A percentile compares a stretch with the other conserved stretches of the same genome.
Conservation (phyloP, 2,113 vertebrate genomes). For the Elanoides forficatus region DNA sequence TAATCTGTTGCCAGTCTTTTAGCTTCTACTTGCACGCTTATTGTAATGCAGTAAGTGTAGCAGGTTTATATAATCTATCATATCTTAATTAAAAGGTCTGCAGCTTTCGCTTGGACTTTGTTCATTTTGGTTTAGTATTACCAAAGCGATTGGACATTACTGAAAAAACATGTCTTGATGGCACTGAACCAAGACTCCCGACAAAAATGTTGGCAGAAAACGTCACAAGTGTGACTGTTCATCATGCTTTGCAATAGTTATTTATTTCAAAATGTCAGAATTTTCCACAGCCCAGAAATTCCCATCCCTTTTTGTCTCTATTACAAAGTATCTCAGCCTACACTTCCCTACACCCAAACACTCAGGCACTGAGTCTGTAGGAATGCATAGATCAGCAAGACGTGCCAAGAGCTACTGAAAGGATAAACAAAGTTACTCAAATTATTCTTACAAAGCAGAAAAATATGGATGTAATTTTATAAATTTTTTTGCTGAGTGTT, state of each 20-base stretch:
- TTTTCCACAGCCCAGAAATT: conserved; percentile 36
- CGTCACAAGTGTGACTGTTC: conserved; percentile 29
- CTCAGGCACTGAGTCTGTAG: background rate
- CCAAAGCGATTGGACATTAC: conserved; percentile 28
- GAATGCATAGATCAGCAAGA: conserved; percentile 38
- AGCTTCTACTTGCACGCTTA: background rate
- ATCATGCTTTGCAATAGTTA: conserved; percentile 21
- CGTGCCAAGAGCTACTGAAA: background rate
- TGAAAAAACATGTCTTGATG: conserved; percentile 47
- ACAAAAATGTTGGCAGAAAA: conserved; percentile 44
- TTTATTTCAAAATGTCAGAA: conserved; percentile 48
- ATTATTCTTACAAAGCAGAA: conserved; percentile 48
- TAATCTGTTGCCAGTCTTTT: background rate
- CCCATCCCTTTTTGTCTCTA: conserved; percentile 4
- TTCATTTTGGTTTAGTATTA: conserved; percentile 33
- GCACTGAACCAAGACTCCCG: conserved; percentile 58
- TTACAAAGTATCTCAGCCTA: background rate
- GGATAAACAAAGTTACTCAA: conserved; percentile 17
- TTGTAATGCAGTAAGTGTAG: conserved; percentile 14
- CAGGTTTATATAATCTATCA: conserved; percentile 38
- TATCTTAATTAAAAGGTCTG: conserved; percentile 68
- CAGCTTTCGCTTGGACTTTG: conserved; percentile 48
- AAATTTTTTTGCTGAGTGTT: conserved; percentile 1
- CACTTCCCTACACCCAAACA: background rate
- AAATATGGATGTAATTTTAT: conserved; percentile 11